A percentile compares a stretch with the other conserved stretches of the same genome.
phyloP scores from a whole-genome alignment of 2,888 invertebrate genomes.

The Caradrina kadenii region DNA sequence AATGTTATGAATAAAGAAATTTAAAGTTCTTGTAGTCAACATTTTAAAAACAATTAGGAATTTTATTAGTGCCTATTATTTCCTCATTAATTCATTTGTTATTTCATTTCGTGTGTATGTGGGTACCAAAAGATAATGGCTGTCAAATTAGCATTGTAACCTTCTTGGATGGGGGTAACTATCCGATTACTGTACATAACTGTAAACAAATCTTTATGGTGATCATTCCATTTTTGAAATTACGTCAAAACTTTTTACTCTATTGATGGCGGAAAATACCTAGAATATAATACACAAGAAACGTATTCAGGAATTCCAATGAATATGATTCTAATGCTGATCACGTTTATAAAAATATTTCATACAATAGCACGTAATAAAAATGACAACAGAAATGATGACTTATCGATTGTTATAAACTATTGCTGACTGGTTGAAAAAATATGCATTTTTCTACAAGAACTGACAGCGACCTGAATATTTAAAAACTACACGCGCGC shows the following conservation, averaged over 20 bases:
- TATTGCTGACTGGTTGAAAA: constrained; percentile 33
- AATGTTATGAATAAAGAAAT: constrained; percentile 6
- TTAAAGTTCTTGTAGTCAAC: not conserved
- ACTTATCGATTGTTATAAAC: constrained; percentile 19
- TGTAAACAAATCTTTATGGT: not conserved
- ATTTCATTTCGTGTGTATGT: constrained; percentile 13
- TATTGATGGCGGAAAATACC: constrained; percentile 1
- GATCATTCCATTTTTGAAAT: not conserved
- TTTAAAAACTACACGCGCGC: not conserved
- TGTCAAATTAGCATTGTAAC: not conserved
- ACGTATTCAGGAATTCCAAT: constrained; percentile 1
- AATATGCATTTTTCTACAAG: constrained; percentile 8
- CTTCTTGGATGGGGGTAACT: constrained; percentile 14
- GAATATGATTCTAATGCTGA: constrained; percentile 28
- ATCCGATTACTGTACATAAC: not conserved
- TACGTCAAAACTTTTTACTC: not conserved
- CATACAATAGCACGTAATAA: constrained; percentile 26
- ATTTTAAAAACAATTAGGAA: not conserved
- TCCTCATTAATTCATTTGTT: constrained; percentile 6
- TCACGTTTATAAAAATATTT: constrained; percentile 40
- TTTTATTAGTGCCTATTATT: not conserved
- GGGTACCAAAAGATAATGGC: constrained; percentile 31
- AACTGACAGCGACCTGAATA: constrained; percentile 14
- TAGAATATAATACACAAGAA: not conserved
- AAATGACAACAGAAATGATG: constrained; percentile 44